Evolutionary conservation across 2,797 vertebrate genomes (phyloP), one percentile per base, ranked within the genome.

Genomic region (Gouania willdenowi): DNA sequence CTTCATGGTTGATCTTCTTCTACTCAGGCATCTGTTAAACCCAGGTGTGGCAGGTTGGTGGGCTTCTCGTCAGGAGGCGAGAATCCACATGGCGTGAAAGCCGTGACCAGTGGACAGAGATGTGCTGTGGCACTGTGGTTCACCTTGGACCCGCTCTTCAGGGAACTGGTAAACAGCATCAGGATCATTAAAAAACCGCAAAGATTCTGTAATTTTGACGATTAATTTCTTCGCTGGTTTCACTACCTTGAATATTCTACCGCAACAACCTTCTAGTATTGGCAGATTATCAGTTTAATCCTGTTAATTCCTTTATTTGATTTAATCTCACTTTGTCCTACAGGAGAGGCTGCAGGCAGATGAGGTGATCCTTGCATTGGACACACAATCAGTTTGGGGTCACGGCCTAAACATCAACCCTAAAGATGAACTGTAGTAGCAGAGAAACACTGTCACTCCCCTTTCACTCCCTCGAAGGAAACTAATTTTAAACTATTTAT

Each of bases 61-160:
- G 94, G 95, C 58, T 99, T 99, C 73, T 98, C 97, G 0, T 98
- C 96, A 0, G 97, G 97, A 0, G 94, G 93, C 0, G 97, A 99
- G 83, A 99, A 99, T 55, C 97, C 96, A 0, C 97, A 99, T 0
- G 96, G 97, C 0, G 97, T 99, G 52, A 94, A 89, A 65, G 97
- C 96, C 0, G 95, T 99, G 55, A 99, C 96, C 56, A 89, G 72
- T 5, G 97, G 97, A 11, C 95, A 96, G 83, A 79, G 97, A 1
- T 99, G 97, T 0, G 97, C 97, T 0, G 91, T 99, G 16, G 97
- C 97, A 0, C 76, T 97, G 28, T 99, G 97, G 97, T 99, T 99
- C 74, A 99, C 97, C n/a, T 64, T 98, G 45, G 90, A 99, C 50
- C 97, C 95, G 0, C 90, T 94, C 32, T 94, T 93, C 75, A 93